Evolutionary conservation across 2,888 invertebrate genomes (phyloP), one percentile per base, ranked within the genome.

Genomic region (Dynastes tityus): DNA sequence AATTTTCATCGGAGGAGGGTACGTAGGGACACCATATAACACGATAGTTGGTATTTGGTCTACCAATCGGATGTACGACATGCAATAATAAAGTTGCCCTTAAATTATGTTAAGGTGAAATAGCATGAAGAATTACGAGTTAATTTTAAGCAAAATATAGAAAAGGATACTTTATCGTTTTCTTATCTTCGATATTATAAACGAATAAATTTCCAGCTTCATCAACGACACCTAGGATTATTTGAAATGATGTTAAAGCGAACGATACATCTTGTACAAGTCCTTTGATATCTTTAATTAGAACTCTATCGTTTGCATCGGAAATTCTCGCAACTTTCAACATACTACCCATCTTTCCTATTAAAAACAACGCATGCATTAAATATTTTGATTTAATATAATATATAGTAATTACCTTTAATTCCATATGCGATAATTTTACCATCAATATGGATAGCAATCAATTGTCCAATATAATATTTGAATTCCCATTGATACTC

Each of bases 11-110:
- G 80, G 92, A 93, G 78, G 92, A 92, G 0, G 96, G 96, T 80
- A 97, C 94, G 90, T 94, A 98, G 0, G 97, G 97, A 87, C 98
- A 98, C 98, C 98, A 98, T 84, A 97, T 95, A 63, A 98, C 94
- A 82, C 87, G 83, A 76, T 85, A 88, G 82, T 87, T 88, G 40
- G 83, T 83, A 55, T 61, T 63, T 11, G 65, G 76, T 73, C 58
- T 64, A 77, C 27, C 58, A 3, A 63, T 40, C 40, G 89, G 89
- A 79, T 92, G 91, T 51, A 89, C 90, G 5, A 94, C 90, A 86
- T 94, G 93, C 13, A 93, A 90, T 78, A 93, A 84, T 70, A 92
- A 87, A 61, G 89, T 91, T 84, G 91, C 92, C 79, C 92, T 92
- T 82, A 4, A 85, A 83, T 49, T 45, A 9, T 2, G 40, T 79